Conservation (phyloP, 2,797 vertebrate genomes). For the Argyrosomus regius region DNA sequence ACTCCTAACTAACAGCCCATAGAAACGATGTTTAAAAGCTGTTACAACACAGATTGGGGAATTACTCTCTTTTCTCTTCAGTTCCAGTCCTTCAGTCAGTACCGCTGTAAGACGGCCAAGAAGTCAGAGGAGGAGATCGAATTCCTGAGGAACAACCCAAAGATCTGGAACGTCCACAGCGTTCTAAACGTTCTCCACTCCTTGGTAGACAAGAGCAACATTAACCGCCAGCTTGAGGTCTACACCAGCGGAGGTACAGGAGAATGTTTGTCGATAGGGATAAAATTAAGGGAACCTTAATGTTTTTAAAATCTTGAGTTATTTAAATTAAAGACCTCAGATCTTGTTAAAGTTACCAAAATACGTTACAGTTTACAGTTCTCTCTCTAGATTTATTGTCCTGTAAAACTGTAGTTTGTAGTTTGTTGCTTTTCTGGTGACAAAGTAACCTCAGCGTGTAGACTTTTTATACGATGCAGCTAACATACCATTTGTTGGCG, state of each 20-base stretch:
- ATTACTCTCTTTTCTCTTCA: slow-evolving; percentile 61
- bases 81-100: slow-evolving; percentile 99
- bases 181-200: slow-evolving; percentile 98
- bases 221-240: slow-evolving; percentile 97
- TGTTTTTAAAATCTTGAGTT: background rate
- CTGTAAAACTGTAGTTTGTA: background rate
- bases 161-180: slow-evolving; percentile 99
- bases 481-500: background rate
- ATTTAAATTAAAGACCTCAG: background rate
- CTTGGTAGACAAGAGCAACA: slow-evolving; percentile 98
- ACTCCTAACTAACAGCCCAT: too few relatives aligned
- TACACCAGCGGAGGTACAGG: slow-evolving; percentile 97
- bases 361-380: background rate
- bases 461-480: background rate
- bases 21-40: background rate
- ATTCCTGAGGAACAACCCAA: slow-evolving; percentile 97
- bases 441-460: background rate
- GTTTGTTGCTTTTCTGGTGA: background rate
- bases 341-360: background rate
- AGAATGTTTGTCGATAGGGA: background rate
- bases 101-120: slow-evolving; percentile 98
- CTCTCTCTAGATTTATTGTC: background rate
- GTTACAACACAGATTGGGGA: background rate
- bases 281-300: background rate
- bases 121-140: slow-evolving; percentile 98